Percentiles rank a stretch among this genome's conserved stretches.
Conservation (phyloP, 2,888 invertebrate species). For the Automeris io region DNA sequence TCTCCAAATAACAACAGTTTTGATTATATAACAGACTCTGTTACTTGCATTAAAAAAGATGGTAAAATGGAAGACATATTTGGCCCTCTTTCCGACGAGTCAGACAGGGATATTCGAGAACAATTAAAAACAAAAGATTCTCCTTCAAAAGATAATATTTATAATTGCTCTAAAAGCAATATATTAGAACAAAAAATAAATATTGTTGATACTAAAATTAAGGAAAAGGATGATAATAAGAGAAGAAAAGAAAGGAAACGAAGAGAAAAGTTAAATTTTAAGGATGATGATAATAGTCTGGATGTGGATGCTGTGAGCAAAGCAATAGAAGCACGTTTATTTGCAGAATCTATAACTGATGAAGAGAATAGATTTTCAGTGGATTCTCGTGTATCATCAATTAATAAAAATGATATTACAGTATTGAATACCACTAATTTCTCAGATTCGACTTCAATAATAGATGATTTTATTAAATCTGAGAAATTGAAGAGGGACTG, state of each 20-base stretch:
- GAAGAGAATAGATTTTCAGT: constrained; percentile 52
- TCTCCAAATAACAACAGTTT: constrained; percentile 31
- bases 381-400: constrained; percentile 18
- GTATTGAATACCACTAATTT: constrained; percentile 18
- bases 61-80: constrained; percentile 93
- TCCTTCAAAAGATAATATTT: constrained; percentile 32
- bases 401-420: constrained; percentile 63
- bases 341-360: constrained; percentile 80
- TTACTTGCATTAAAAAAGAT: constrained; percentile 76
- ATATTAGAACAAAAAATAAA: constrained; percentile 2
- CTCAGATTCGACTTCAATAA: constrained; percentile 4
- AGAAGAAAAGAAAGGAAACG: constrained; percentile 80
- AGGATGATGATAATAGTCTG: constrained; percentile 86
- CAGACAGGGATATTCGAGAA: constrained; percentile 48
- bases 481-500: constrained; percentile 74
- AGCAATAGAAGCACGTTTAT: constrained; percentile 87
- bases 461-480: constrained; percentile 22
- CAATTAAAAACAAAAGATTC: constrained; percentile 39
- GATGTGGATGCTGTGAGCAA: constrained; percentile 89
- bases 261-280: constrained; percentile 76
- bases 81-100: constrained; percentile 89
- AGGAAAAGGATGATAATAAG: constrained; percentile 72
- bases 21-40: constrained; percentile 41
- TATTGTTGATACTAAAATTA: constrained; percentile 45
- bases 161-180: constrained; percentile 16